Evolutionary conservation across 2,888 invertebrate genomes (phyloP).

Genomic region (Andrena fulva): DNA sequence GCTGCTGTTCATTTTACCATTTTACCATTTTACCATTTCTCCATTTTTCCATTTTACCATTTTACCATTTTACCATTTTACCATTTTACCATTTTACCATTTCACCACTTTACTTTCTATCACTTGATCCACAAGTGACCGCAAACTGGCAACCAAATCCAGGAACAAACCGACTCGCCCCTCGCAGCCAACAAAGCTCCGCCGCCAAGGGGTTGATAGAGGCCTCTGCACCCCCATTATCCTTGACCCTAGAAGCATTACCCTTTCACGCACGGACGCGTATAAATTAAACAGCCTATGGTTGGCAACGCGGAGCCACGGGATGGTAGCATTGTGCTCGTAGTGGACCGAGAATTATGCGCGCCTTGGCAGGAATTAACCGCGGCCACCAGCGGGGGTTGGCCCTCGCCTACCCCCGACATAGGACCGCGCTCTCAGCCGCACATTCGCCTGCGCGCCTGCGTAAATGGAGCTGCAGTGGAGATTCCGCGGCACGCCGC

Average conservation of each 20-base stretch:
- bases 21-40: too few species aligned
- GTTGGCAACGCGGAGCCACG: constrained; percentile 24
- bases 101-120: too few species aligned
- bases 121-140: too few species aligned
- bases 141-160: too few species aligned
- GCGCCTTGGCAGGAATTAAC: constrained; percentile 67
- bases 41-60: too few species aligned
- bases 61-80: too few species aligned
- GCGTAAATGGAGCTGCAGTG: constrained; percentile 58
- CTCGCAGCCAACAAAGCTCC: too few species aligned
- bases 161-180: too few species aligned
- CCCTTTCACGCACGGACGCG: constrained; percentile 26
- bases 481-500: constrained; percentile 39
- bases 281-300: constrained; percentile 69
- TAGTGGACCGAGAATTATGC: constrained; percentile 67
- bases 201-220: background rate
- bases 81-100: too few species aligned
- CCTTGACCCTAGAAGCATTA: constrained; percentile 11
- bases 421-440: constrained; percentile 8
- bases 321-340: constrained; percentile 58
- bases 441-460: constrained; percentile 47
- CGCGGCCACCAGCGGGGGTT: constrained; percentile 27
- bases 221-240: background rate
- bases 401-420: constrained; percentile 26
- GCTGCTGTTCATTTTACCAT: too few species aligned